Evolutionary conservation across 1,140 invertebrate genomes (phyloP).

Genomic region (Drosophila triauraria): DNA sequence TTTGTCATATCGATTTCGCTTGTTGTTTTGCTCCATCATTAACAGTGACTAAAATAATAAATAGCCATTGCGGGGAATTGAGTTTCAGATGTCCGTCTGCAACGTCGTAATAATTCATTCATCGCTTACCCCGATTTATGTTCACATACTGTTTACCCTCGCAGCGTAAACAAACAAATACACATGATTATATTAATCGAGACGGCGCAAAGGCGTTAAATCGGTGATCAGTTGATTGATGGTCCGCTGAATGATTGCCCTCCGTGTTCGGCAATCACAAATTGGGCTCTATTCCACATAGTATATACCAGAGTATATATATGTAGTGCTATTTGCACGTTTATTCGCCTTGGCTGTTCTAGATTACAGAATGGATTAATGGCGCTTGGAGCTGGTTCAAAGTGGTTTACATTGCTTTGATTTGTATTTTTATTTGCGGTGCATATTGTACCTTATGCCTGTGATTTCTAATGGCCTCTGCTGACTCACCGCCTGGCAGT

Average conservation of each 20-base stretch:
- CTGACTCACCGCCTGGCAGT: slow-evolving; percentile 25
- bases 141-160: slow-evolving; percentile 15
- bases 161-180: slow-evolving; percentile 28
- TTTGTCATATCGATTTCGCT: slow-evolving; percentile 16
- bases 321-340: slow-evolving; percentile 4
- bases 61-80: neutral
- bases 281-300: slow-evolving; percentile 9
- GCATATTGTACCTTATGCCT: neutral
- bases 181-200: slow-evolving; percentile 45
- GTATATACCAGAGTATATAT: neutral
- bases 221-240: slow-evolving; percentile 46
- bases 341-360: slow-evolving; percentile 2
- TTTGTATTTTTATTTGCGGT: slow-evolving; percentile 1
- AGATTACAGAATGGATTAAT: slow-evolving; percentile 41
- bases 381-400: slow-evolving; percentile 30
- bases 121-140: slow-evolving; percentile 19
- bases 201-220: slow-evolving; percentile 33
- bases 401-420: slow-evolving; percentile 26
- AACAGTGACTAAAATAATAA: slow-evolving; percentile 20
- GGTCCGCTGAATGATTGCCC: slow-evolving; percentile 26
- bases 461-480: neutral
- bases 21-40: slow-evolving; percentile 11
- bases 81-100: slow-evolving; percentile 10
- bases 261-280: slow-evolving; percentile 22
- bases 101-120: slow-evolving; percentile 25